Conservation (phyloP, 1,140 invertebrate genomes). For the Dysdera silvatica region DNA sequence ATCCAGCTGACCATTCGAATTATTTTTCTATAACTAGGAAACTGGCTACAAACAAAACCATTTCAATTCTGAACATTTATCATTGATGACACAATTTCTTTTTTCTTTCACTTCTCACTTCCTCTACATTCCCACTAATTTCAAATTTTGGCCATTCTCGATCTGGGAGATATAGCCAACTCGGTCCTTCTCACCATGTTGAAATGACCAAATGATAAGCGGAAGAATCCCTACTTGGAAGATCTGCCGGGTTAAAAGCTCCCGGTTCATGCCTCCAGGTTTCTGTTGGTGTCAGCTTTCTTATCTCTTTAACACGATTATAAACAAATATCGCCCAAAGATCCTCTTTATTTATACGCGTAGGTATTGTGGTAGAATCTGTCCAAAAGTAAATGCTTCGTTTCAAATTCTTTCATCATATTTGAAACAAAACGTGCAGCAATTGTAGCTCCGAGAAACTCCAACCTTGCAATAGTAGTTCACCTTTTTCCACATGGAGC, state of each 20-base stretch:
- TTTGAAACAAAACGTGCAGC: neutral
- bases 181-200: conserved; percentile 5
- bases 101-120: too few species aligned
- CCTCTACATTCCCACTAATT: too few species aligned
- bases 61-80: too few species aligned
- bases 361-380: conserved; percentile 1
- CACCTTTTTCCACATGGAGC: conserved; percentile 4
- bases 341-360: neutral
- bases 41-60: too few species aligned
- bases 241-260: neutral
- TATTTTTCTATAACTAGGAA: too few species aligned
- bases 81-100: too few species aligned
- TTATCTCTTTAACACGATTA: conserved; percentile 4
- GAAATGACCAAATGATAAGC: neutral
- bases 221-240: neutral
- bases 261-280: neutral
- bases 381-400: conserved; percentile 4
- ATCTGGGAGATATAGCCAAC: neutral
- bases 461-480: conserved; percentile 4
- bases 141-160: conserved; percentile 22
- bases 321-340: neutral
- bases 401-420: neutral
- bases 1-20: too few species aligned
- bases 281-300: neutral
- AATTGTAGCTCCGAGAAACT: conserved; percentile 5